These are phyloP conservation scores for Salvelinus alpinus DNA, from an alignment of 2,113 vertebrate species.

Conservation along the genomic window DNA sequence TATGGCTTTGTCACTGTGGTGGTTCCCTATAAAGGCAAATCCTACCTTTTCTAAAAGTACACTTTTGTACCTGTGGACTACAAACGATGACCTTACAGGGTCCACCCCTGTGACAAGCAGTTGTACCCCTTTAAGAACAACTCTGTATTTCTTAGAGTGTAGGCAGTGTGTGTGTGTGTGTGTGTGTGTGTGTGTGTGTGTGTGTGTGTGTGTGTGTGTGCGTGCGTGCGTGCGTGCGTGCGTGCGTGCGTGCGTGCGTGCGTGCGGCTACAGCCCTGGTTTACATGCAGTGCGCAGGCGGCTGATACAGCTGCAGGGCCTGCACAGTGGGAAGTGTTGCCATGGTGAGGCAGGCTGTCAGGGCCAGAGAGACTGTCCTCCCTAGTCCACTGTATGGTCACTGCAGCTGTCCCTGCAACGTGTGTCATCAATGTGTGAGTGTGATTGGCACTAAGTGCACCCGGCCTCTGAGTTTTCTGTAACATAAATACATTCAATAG, in stretches of 20 bases:
- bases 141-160: too few species aligned
- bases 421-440: conserved; percentile 28
- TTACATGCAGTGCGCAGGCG: conserved; percentile 62
- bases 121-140: too few species aligned
- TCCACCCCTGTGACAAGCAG: too few species aligned
- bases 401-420: conserved; percentile 50
- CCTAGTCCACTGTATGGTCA: conserved; percentile 42
- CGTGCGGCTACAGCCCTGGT: conserved; percentile 50
- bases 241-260: conserved; percentile 15
- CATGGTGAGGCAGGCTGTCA: conserved; percentile 70
- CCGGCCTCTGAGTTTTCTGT: too few species aligned
- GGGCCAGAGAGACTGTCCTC: conserved; percentile 62
- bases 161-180: background rate
- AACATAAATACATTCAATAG: too few species aligned
- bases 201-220: background rate
- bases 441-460: conserved; percentile 13
- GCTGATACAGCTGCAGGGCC: conserved; percentile 67
- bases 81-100: too few species aligned
- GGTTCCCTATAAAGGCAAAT: too few species aligned
- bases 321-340: conserved; percentile 74
- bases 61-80: too few species aligned
- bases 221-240: background rate
- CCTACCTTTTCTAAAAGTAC: too few species aligned
- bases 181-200: conserved; percentile 17
- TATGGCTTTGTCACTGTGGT: too few species aligned